A percentile compares a stretch with the other conserved stretches of the same genome.
Conservation (phyloP, 2,113 vertebrate species). For the Orcinus orca region DNA sequence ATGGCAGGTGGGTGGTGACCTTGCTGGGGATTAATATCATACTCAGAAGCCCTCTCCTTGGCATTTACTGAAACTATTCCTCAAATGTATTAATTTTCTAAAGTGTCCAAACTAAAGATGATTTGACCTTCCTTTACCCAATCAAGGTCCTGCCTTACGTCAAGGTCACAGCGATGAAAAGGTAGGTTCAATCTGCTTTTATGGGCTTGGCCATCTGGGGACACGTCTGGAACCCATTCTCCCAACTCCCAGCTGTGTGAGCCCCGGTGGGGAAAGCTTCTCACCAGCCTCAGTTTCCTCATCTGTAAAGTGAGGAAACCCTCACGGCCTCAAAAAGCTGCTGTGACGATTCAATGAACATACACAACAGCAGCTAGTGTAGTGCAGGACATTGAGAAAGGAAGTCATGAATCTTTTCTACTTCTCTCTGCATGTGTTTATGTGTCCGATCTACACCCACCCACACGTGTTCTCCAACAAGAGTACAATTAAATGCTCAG, state of each 20-base stretch:
- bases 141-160: not conserved
- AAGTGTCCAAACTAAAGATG: not conserved
- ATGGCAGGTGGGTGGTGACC: not conserved
- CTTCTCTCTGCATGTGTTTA: not conserved
- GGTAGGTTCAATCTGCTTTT: not conserved
- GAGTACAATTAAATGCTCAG: not conserved
- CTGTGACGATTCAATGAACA: not conserved
- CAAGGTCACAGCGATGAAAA: not conserved
- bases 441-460: not conserved
- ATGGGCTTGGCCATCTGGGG: rapidly evolving
- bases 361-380: not conserved
- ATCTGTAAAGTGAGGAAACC: not conserved
- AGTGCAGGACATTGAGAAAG: not conserved
- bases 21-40: not conserved
- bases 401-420: not conserved
- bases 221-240: not conserved
- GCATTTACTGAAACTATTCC: not conserved
- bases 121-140: not conserved
- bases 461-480: not conserved
- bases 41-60: not conserved
- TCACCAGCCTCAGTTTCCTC: not conserved
- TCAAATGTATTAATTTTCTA: not conserved
- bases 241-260: not conserved
- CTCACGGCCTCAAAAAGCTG: not conserved
- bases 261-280: not conserved